A percentile compares a stretch with the other conserved stretches of the same genome.
These are phyloP conservation scores for Norana najaformis DNA, from an alignment of 2,888 invertebrate species.

Conservation along the genomic window DNA sequence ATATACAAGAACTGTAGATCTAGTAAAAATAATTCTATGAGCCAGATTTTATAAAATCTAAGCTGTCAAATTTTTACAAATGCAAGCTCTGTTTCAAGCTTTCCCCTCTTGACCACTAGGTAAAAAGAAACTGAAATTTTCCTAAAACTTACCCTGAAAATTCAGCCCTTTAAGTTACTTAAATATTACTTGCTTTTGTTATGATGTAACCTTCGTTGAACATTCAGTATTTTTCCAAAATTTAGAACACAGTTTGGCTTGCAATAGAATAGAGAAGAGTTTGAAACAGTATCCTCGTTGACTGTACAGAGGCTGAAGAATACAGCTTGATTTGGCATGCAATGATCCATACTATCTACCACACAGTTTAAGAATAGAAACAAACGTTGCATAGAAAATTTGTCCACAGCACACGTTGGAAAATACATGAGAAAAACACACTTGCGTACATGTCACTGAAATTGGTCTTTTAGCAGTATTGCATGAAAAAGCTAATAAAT, in stretches of 20 bases:
- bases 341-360: not conserved
- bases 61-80: too few relatives aligned
- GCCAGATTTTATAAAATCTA: not conserved
- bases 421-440: constrained; percentile 14
- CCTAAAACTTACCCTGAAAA: not conserved
- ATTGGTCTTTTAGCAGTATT: constrained; percentile 16
- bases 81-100: not conserved
- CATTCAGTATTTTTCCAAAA: too few relatives aligned
- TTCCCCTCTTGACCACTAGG: too few relatives aligned
- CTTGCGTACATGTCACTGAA: not conserved
- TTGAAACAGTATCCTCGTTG: not conserved
- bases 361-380: not conserved
- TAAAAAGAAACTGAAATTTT: not conserved
- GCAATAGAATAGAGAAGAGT: too few relatives aligned
- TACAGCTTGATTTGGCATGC: not conserved
- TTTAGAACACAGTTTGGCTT: too few relatives aligned
- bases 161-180: not conserved
- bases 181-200: not conserved
- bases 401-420: not conserved
- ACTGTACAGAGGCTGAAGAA: too few relatives aligned
- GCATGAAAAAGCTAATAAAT: not conserved
- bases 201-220: too few relatives aligned
- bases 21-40: not conserved
- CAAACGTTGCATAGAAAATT: constrained; percentile 9
- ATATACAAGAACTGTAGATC: not conserved